Percentiles rank a stretch among this genome's conserved stretches.
These are phyloP conservation scores for Numenius arquata DNA, from an alignment of 2,113 vertebrate genomes.

Conservation along the genomic window DNA sequence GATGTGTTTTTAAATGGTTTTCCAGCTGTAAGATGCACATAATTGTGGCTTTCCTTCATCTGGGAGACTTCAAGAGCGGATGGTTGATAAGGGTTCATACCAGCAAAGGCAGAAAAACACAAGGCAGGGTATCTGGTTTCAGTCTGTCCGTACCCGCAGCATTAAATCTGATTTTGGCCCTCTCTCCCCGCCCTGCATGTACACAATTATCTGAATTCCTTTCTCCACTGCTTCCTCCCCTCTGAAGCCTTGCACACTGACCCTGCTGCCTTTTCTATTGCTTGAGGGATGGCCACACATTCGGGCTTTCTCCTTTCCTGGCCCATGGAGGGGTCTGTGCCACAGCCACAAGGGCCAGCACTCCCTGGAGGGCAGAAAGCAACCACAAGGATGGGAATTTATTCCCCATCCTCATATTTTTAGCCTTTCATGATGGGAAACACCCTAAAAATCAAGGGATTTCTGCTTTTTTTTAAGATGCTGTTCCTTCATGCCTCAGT, in stretches of 20 bases:
- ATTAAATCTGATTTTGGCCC: not conserved
- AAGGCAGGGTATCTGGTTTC: constrained; percentile 29
- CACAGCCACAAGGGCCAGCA: not conserved
- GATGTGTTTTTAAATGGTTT: not conserved
- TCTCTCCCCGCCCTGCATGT: not conserved
- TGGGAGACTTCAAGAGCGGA: not conserved
- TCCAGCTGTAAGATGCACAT: not conserved
- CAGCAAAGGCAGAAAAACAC: not conserved
- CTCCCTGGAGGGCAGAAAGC: not conserved
- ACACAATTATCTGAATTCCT: constrained; percentile 22
- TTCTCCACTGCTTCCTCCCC: not conserved
- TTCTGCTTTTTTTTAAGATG: not conserved
- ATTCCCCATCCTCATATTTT: not conserved
- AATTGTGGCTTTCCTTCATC: constrained; percentile 11
- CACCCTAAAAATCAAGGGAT: not conserved
- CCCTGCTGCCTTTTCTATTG: not conserved
- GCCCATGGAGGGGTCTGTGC: not conserved
- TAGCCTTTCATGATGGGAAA: not conserved
- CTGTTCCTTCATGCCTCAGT: not conserved
- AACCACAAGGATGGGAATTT: not conserved
- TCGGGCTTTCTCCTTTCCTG: not conserved
- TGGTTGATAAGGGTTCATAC: not conserved
- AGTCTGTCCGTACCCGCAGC: not conserved
- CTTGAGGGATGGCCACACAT: rapidly evolving
- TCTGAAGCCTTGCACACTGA: not conserved